Evolutionary conservation across 2,797 vertebrate genomes (phyloP).

Genomic region (Columba guinea): DNA sequence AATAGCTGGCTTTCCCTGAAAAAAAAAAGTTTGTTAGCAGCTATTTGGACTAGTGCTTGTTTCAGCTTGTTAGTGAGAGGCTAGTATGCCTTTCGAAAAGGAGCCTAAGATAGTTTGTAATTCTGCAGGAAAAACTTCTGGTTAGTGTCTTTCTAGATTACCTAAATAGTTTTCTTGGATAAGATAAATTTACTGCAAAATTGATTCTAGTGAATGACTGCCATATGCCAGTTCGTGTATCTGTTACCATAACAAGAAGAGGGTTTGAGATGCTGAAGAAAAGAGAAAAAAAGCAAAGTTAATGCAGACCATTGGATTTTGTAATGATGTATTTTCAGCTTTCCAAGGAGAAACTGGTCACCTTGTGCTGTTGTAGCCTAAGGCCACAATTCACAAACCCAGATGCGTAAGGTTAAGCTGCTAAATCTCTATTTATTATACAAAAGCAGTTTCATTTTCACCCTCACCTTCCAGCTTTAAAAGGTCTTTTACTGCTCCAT

Average conservation of each 20-base stretch:
- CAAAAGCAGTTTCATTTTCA: not conserved
- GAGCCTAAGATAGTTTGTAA: not conserved
- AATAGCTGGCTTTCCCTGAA: not conserved
- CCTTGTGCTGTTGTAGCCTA: not conserved
- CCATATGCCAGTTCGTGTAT: not conserved
- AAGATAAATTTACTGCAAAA: not conserved
- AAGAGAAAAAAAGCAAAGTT: not conserved
- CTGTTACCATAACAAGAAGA: not conserved
- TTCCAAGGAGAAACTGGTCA: not conserved
- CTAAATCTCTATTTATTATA: not conserved
- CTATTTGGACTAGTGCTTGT: not conserved
- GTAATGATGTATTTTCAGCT: not conserved
- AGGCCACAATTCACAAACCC: not conserved
- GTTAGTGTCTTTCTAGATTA: not conserved
- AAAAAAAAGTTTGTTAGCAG: not conserved
- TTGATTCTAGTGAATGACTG: not conserved
- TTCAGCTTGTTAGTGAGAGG: not conserved
- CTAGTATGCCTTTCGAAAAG: not conserved
- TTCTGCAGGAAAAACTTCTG: not conserved
- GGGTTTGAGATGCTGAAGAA: not conserved
- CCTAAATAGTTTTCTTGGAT: not conserved
- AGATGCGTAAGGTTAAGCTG: not conserved
- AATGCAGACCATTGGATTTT: not conserved
- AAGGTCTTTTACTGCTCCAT: not conserved
- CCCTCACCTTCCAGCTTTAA: not conserved